Evolutionary conservation across 2,888 invertebrate species (phyloP), one percentile per base, ranked within the genome.

Genomic region (Acanthopleura granulata): DNA sequence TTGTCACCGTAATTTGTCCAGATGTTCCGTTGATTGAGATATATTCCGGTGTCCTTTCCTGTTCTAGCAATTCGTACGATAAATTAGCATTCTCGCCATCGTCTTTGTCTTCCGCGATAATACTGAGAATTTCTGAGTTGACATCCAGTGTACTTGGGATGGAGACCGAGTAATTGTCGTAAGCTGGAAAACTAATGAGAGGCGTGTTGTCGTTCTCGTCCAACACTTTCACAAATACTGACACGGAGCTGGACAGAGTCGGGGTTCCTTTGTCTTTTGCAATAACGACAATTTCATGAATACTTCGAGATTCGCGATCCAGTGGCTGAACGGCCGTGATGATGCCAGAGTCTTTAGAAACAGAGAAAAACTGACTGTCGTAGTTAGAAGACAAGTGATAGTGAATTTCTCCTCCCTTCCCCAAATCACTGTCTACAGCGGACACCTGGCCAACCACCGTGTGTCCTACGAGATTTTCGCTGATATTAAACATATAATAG

Each of bases 21-120:
- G 82, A 81, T 0, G 80, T 70, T 3, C 81, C 73, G 62, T 91
- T 87, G 49, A 91, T 86, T n/a, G 75, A 79, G 78, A 91, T 91
- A 49, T 89, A 84, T 1, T 79, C 80, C 0, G 89, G 87, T n/a
- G 49, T 29, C 30, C 88, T 88, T 11, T 91, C 88, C 61, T 77
- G 77, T 11, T 79, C 75, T 61, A 82, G 73, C 16, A 72, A 49
- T 72, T 73, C 83, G 62, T 69, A 69, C 18, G n/a, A 18, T 40
- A 83, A 74, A 40, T 78, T 69, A 49, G 87, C 78, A 87, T 83
- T 82, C 27, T 74, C 61, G 14, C 81, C 81, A 3, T 72, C 73
- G 74, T 83, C 83, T 0, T 72, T 72, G 51, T 83, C 83, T 4
- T 51, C 62, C 15, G 83, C 83, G 4, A 72, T 69, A 11, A 82